Percentiles rank a stretch among this genome's conserved stretches.
Evolutionary conservation across 2,113 vertebrate genomes (phyloP).

Genomic region (Ciconia stormi): DNA sequence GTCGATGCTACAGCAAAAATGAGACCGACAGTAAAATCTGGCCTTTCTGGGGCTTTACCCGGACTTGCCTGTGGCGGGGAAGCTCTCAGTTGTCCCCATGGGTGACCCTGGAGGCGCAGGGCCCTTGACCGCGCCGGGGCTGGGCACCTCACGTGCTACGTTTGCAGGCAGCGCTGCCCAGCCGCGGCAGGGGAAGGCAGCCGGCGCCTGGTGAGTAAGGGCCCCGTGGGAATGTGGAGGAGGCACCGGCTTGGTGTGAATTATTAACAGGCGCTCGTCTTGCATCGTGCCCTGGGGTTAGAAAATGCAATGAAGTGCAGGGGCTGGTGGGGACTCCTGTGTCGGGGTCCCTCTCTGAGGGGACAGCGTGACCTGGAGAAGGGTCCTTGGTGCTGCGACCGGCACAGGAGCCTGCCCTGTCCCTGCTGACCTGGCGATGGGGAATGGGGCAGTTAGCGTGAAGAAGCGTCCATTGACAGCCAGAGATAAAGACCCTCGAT

Average conservation of each 20-base stretch:
- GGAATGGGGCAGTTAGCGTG: accelerated
- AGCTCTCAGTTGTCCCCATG: accelerated
- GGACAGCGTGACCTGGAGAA: background rate
- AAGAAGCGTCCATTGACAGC: background rate
- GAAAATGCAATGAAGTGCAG: background rate
- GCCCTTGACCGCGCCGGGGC: background rate
- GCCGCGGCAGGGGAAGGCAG: background rate
- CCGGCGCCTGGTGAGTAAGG: background rate
- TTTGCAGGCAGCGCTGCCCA: background rate
- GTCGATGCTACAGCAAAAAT: background rate
- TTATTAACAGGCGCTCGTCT: background rate
- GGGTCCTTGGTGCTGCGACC: background rate
- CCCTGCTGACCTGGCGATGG: background rate
- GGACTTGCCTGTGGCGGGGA: background rate
- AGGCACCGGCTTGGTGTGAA: background rate
- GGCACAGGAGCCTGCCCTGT: background rate
- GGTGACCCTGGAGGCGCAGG: accelerated
- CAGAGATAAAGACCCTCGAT: background rate
- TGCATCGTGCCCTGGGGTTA: background rate
- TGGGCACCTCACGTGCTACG: accelerated
- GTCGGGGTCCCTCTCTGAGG: background rate
- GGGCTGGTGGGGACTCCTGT: background rate
- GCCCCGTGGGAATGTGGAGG: background rate
- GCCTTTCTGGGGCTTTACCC: background rate
- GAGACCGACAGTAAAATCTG: background rate